A percentile compares a stretch with the other conserved stretches of the same genome.
Conservation (phyloP, 1,140 invertebrate genomes). For the Thaumetopoea pityocampa region DNA sequence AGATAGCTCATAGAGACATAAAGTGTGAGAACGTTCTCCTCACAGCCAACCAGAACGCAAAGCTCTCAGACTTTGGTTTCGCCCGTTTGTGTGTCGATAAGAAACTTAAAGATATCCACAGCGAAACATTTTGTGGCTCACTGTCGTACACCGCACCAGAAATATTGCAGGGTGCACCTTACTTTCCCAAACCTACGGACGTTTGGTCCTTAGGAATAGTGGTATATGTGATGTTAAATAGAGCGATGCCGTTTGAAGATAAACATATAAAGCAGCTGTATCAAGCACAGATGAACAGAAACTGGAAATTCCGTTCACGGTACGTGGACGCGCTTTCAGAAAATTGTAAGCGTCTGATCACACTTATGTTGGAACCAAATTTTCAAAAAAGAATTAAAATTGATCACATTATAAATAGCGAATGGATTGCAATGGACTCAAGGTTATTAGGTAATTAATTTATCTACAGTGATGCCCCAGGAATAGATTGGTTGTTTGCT, state of each 20-base stretch:
- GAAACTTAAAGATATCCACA: constrained; percentile 74
- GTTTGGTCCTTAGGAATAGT: constrained; percentile 84
- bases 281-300: constrained; percentile 75
- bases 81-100: constrained; percentile 74
- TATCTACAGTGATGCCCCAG: no score
- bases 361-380: constrained; percentile 82
- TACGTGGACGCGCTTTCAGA: constrained; percentile 66
- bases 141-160: constrained; percentile 84
- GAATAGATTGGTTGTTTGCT: background rate
- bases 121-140: constrained; percentile 85
- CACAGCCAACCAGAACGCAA: constrained; percentile 82
- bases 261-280: constrained; percentile 82
- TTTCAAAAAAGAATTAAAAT: constrained; percentile 68
- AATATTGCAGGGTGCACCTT: constrained; percentile 79
- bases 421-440: constrained; percentile 77
- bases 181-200: constrained; percentile 80
- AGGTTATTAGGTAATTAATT: constrained; percentile 47
- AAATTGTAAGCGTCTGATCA: constrained; percentile 76
- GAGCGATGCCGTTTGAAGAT: constrained; percentile 90
- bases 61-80: constrained; percentile 90
- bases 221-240: constrained; percentile 83
- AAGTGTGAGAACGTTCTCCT: constrained; percentile 89
- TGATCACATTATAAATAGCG: constrained; percentile 49
- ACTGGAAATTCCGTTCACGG: constrained; percentile 81
- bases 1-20: constrained; percentile 85